phyloP scores from a whole-genome alignment of 2,797 vertebrate species.

The Eulemur rubriventer region DNA sequence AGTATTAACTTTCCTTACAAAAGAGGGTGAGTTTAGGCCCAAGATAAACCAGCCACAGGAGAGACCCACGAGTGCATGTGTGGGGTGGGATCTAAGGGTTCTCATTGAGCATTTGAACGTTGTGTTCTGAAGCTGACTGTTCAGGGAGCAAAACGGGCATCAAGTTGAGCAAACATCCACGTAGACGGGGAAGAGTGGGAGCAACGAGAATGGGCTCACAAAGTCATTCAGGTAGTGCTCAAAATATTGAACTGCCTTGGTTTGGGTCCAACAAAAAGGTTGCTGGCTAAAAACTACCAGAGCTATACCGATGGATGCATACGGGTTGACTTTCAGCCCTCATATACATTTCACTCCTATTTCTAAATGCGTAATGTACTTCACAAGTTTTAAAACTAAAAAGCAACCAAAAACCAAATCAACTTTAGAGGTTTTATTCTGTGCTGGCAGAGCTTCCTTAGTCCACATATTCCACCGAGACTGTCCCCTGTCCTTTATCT shows the following conservation, averaged over 20 bases:
- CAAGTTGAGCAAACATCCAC: neutral
- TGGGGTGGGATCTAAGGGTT: neutral
- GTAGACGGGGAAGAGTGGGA: neutral
- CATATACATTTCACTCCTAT: neutral
- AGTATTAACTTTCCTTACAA: constrained; percentile 27
- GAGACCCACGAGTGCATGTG: neutral
- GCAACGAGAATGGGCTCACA: neutral
- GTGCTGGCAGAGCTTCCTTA: too few relatives aligned
- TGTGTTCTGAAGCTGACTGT: constrained; percentile 33
- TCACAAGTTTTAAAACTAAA: neutral
- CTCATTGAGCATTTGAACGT: neutral
- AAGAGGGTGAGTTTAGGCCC: constrained; percentile 34
- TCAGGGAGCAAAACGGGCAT: neutral
- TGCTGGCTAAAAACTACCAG: neutral
- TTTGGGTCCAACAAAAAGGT: neutral
- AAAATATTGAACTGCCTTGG: neutral
- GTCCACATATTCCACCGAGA: too few relatives aligned
- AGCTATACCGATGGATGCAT: fast-evolving
- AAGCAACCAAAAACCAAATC: neutral
- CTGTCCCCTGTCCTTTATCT: neutral
- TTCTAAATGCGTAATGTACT: neutral
- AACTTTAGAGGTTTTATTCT: neutral
- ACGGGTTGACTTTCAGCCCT: neutral
- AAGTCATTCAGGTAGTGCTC: neutral
- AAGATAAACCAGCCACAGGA: constrained; percentile 62